phyloP scores from a whole-genome alignment of 2,888 invertebrate species.

The Drosophila tanythrix region DNA sequence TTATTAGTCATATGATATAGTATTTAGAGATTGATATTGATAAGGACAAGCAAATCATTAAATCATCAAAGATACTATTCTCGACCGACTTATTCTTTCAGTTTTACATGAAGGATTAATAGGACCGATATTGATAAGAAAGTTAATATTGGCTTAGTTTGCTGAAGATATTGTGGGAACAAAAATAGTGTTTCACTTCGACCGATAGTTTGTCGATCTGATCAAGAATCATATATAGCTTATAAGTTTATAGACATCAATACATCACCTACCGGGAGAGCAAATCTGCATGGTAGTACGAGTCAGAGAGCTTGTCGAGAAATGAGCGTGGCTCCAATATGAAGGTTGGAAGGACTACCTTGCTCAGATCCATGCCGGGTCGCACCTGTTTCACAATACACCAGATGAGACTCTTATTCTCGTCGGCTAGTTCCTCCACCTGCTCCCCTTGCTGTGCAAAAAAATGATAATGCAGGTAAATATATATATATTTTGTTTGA shows the following conservation, averaged over 20 bases:
- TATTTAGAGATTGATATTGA: background rate
- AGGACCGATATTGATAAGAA: background rate
- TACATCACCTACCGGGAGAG: slow-evolving; percentile 89
- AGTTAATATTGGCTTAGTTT: background rate
- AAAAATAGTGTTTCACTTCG: background rate
- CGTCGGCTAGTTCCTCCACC: slow-evolving; percentile 96
- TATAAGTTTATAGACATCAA: background rate
- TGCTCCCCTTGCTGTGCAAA: slow-evolving; percentile 90
- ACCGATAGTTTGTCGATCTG: background rate
- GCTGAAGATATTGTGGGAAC: background rate
- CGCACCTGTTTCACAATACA: slow-evolving; percentile 96
- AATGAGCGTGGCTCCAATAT: slow-evolving; percentile 97
- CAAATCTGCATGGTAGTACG: slow-evolving; percentile 97
- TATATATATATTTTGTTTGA: background rate
- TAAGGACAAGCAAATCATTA: background rate
- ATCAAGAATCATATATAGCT: background rate
- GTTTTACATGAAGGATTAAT: background rate
- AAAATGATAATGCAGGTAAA: background rate
- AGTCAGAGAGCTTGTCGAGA: slow-evolving; percentile 96
- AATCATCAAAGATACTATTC: background rate
- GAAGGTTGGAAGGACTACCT: slow-evolving; percentile 95
- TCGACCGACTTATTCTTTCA: background rate
- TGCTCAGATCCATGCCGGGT: slow-evolving; percentile 96
- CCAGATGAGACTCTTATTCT: slow-evolving; percentile 98
- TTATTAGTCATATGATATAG: background rate